Evolutionary conservation across 2,113 vertebrate species (phyloP).

Genomic region (Antechinus flavipes): DNA sequence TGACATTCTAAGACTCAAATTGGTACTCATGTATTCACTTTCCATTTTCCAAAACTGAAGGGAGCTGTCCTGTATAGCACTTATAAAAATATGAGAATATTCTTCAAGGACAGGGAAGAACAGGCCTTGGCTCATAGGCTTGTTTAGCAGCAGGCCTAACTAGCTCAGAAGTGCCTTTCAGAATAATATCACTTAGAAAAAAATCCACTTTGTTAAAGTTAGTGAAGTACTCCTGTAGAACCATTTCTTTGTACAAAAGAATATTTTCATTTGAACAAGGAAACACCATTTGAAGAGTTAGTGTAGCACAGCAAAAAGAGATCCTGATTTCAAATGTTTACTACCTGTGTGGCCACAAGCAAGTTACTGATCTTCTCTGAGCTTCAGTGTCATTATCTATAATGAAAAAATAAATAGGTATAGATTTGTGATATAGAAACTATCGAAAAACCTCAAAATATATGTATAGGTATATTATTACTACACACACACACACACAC

Average conservation of each 20-base stretch:
- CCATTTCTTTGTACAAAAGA: neutral
- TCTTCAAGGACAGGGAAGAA: neutral
- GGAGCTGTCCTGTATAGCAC: neutral
- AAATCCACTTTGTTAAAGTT: neutral
- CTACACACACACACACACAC: no score
- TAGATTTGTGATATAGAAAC: neutral
- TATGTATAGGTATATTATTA: neutral
- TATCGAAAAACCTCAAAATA: neutral
- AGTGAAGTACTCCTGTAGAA: neutral
- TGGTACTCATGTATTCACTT: accelerated
- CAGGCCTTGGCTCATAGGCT: neutral
- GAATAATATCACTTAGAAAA: neutral
- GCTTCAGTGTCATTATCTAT: neutral
- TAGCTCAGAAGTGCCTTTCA: neutral
- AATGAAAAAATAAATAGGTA: neutral
- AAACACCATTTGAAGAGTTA: neutral
- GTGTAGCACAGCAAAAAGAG: neutral
- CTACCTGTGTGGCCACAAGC: neutral
- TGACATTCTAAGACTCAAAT: neutral
- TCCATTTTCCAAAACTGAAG: neutral
- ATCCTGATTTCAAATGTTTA: neutral
- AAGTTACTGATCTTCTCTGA: neutral
- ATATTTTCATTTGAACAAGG: neutral
- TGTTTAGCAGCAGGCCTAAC: neutral
- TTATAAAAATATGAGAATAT: neutral